Evolutionary conservation across 2,797 vertebrate genomes (phyloP).

Genomic region (Hafferia zeledoni): DNA sequence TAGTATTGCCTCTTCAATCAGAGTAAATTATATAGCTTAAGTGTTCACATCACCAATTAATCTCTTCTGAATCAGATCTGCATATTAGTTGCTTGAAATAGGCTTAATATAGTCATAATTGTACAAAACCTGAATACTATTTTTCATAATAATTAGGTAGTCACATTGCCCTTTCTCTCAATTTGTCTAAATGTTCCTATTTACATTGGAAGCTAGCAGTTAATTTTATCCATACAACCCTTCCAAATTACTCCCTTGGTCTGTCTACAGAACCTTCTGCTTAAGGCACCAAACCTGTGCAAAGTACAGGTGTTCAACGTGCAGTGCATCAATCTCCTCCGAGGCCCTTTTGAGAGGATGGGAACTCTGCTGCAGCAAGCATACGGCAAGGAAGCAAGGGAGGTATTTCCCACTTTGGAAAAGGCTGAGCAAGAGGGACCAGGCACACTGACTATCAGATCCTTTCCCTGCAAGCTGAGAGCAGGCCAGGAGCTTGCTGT

Average conservation of each 20-base stretch:
- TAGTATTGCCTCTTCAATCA: constrained; percentile 54
- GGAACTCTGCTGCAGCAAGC: background rate
- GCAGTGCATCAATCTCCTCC: background rate
- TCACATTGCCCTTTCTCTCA: constrained; percentile 13
- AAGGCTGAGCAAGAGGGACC: background rate
- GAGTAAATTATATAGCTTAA: constrained; percentile 58
- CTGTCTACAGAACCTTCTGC: background rate
- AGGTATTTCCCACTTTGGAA: background rate
- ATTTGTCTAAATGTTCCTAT: constrained; percentile 43
- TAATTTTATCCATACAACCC: background rate
- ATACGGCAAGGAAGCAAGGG: background rate
- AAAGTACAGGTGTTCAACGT: background rate
- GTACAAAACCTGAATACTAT: constrained; percentile 37
- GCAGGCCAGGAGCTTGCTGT: background rate
- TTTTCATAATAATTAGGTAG: constrained; percentile 58
- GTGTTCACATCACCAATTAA: constrained; percentile 60
- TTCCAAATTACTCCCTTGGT: background rate
- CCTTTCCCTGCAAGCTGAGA: background rate
- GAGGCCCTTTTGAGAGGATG: background rate
- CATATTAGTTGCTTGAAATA: constrained; percentile 50
- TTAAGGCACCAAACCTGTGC: background rate
- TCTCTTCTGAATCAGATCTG: constrained; percentile 57
- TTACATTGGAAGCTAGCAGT: background rate
- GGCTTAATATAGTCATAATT: constrained; percentile 57
- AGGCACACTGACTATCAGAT: background rate